Conservation (phyloP, 2,888 invertebrate genomes). For the Ferrisia virgata region DNA sequence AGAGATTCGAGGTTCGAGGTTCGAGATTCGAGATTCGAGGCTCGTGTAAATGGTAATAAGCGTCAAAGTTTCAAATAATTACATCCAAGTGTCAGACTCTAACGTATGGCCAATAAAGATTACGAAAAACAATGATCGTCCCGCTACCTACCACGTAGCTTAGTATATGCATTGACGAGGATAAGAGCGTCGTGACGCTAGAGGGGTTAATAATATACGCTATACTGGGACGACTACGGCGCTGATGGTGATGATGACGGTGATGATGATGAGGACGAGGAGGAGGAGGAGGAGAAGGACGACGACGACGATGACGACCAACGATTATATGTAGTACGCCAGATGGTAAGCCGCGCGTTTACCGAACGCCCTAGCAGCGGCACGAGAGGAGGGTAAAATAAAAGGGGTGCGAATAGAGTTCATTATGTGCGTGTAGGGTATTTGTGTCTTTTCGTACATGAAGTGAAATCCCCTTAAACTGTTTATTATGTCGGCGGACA, state of each 20-base stretch:
- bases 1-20: background rate
- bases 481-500: conserved; percentile 46
- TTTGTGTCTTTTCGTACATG: conserved; percentile 25
- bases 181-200: conserved; percentile 36
- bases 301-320: background rate
- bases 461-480: conserved; percentile 46
- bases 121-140: conserved; percentile 1
- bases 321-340: background rate
- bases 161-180: background rate
- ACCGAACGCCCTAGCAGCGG: background rate
- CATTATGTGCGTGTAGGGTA: conserved; percentile 37
- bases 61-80: conserved; percentile 7
- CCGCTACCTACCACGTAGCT: too few relatives aligned
- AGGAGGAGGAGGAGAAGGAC: background rate
- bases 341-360: conserved; percentile 39
- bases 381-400: background rate
- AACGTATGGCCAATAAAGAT: conserved; percentile 40
- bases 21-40: background rate
- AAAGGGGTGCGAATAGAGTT: conserved; percentile 41
- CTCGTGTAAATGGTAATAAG: background rate
- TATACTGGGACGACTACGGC: too few relatives aligned
- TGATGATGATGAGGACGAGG: background rate
- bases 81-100: conserved; percentile 3
- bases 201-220: conserved; percentile 36
- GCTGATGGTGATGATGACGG: background rate